phyloP scores from a whole-genome alignment of 37 sponge, comb jelly and placozoan species.

The Agelas oroides region DNA sequence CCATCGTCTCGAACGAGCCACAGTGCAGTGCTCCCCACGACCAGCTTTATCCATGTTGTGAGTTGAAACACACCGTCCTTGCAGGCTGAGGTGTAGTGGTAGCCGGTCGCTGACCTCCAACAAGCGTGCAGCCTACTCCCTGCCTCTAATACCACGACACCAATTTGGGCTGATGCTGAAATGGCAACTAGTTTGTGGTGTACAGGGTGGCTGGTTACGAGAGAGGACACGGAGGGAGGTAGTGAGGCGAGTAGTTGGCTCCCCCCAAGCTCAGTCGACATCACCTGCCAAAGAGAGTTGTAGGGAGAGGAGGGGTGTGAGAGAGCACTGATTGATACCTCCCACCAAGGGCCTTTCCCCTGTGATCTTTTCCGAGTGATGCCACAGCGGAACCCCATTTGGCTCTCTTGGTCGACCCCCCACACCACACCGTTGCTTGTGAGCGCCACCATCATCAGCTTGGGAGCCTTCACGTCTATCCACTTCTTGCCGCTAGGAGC shows the following conservation, averaged over 20 bases:
- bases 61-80: conserved; percentile 50
- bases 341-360: conserved; percentile 83
- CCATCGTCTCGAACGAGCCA: conserved; percentile 80
- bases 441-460: conserved; percentile 39
- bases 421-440: conserved; percentile 63
- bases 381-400: conserved; percentile 72
- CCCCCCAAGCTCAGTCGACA: conserved; percentile 28
- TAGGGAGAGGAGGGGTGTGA: conserved; percentile 30
- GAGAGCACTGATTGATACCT: conserved; percentile 42
- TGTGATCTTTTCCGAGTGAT: conserved; percentile 28
- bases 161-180: conserved; percentile 47
- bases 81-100: conserved; percentile 56
- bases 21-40: conserved; percentile 26
- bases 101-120: conserved; percentile 59
- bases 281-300: conserved; percentile 50
- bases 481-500: conserved; percentile 50
- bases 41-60: conserved; percentile 61
- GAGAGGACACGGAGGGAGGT: conserved; percentile 18
- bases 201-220: not conserved
- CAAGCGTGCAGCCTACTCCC: conserved; percentile 66
- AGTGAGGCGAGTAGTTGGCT: conserved; percentile 17
- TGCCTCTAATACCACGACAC: conserved; percentile 52
- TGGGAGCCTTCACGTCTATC: conserved; percentile 47
- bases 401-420: conserved; percentile 59
- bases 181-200: conserved; percentile 19